Evolutionary conservation across 1,140 invertebrate genomes (phyloP).

Genomic region (Plectrocnemia conspersa): DNA sequence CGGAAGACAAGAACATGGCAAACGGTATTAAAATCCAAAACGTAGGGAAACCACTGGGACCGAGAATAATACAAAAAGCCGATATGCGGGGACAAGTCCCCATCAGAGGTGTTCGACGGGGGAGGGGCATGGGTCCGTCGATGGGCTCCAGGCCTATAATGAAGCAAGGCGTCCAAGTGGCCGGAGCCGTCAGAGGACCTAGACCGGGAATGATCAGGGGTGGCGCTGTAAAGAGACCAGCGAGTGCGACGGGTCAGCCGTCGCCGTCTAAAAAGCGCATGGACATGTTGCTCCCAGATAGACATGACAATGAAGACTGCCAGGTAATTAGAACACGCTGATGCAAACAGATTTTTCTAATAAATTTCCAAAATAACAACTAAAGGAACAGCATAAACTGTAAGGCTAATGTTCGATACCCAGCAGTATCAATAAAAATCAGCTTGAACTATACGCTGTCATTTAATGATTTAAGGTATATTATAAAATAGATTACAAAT

Average conservation of each 20-base stretch:
- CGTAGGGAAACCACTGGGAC: constrained; percentile 39
- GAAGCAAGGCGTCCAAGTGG: constrained; percentile 43
- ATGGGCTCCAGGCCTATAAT: constrained; percentile 41
- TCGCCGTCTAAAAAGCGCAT: constrained; percentile 42
- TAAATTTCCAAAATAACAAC: no score
- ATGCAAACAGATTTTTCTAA: no score
- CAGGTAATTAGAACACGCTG: constrained; percentile 29
- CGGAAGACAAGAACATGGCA: background rate
- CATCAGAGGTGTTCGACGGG: background rate
- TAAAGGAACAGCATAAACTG: no score
- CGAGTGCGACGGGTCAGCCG: constrained; percentile 24
- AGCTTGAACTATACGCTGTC: no score
- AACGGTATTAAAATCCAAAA: constrained; percentile 15
- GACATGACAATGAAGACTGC: constrained; percentile 51
- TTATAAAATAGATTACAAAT: no score
- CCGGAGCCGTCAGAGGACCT: constrained; percentile 39
- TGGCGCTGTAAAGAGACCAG: constrained; percentile 46
- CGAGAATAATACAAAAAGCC: constrained; percentile 40
- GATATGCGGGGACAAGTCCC: constrained; percentile 27
- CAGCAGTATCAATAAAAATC: no score
- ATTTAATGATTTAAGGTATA: no score
- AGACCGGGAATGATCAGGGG: constrained; percentile 37
- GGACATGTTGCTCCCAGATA: constrained; percentile 47
- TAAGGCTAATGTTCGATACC: no score
- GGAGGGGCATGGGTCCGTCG: background rate